Percentiles rank a stretch among this genome's conserved stretches.
phyloP scores from a whole-genome alignment of 2,888 invertebrate genomes.

The Lochmaea crataegi region DNA sequence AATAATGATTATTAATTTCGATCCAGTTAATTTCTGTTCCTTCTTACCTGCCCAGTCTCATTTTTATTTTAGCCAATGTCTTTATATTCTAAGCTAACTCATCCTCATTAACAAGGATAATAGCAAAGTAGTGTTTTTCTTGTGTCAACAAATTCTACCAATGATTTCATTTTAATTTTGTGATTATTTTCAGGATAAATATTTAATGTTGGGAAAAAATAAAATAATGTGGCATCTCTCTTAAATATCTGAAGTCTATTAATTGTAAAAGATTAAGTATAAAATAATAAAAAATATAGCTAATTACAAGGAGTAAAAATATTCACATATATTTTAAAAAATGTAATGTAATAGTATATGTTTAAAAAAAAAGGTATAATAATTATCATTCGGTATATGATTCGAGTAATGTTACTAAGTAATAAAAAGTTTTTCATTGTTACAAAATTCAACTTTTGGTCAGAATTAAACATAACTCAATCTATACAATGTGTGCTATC shows the following conservation, averaged over 20 bases:
- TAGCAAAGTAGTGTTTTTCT: too few relatives aligned
- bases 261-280: neutral
- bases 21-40: too few relatives aligned
- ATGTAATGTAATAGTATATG: neutral
- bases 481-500: constrained; percentile 43
- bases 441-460: constrained; percentile 7
- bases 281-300: constrained; percentile 1
- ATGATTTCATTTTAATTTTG: too few relatives aligned
- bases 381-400: neutral
- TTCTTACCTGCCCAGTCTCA: too few relatives aligned
- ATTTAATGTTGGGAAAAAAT: neutral
- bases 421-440: constrained; percentile 27
- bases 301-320: constrained; percentile 1
- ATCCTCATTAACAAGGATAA: too few relatives aligned
- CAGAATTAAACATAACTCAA: constrained; percentile 36
- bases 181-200: neutral
- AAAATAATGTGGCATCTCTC: neutral
- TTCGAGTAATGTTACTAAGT: constrained; percentile 10
- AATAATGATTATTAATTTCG: too few relatives aligned
- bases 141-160: too few relatives aligned
- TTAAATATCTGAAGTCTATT: neutral
- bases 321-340: neutral
- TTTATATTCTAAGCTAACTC: too few relatives aligned
- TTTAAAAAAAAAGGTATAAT: neutral
- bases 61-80: too few relatives aligned